Evolutionary conservation across 2,113 vertebrate species (phyloP).

Genomic region (Rattus rattus): DNA sequence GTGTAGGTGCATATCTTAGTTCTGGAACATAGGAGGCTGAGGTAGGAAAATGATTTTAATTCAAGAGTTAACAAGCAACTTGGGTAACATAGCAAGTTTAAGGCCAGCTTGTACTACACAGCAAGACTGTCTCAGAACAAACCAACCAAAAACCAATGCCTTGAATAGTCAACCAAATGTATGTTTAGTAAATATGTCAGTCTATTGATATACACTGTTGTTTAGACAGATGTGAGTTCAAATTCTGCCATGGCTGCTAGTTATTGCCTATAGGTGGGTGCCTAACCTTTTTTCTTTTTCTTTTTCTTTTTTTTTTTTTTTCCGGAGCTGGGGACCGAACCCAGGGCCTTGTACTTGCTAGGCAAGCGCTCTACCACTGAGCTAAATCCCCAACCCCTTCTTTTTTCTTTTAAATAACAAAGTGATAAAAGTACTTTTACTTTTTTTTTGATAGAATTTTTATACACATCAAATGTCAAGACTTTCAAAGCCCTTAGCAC

Average conservation of each 20-base stretch:
- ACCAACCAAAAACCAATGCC: background rate
- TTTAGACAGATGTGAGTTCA: conserved; percentile 51
- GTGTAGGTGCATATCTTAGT: background rate
- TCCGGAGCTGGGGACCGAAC: no score
- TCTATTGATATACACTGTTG: background rate
- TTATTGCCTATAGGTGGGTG: background rate
- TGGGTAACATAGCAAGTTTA: background rate
- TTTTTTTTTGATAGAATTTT: background rate
- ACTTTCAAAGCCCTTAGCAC: conserved; percentile 48
- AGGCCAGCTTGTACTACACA: background rate
- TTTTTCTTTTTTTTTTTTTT: background rate
- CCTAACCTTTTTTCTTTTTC: conserved; percentile 23
- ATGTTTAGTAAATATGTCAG: background rate
- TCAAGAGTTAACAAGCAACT: background rate
- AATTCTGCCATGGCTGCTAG: background rate
- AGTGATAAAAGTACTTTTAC: background rate
- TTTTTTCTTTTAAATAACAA: background rate
- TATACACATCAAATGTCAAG: conserved; percentile 46
- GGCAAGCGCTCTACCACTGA: no score
- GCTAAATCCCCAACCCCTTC: no score
- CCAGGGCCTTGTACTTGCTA: no score
- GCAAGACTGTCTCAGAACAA: background rate
- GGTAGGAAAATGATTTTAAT: background rate
- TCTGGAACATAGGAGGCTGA: background rate
- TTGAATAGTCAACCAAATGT: background rate